Conservation (phyloP, 2,888 invertebrate genomes). For the Drosophila neonasuta region DNA sequence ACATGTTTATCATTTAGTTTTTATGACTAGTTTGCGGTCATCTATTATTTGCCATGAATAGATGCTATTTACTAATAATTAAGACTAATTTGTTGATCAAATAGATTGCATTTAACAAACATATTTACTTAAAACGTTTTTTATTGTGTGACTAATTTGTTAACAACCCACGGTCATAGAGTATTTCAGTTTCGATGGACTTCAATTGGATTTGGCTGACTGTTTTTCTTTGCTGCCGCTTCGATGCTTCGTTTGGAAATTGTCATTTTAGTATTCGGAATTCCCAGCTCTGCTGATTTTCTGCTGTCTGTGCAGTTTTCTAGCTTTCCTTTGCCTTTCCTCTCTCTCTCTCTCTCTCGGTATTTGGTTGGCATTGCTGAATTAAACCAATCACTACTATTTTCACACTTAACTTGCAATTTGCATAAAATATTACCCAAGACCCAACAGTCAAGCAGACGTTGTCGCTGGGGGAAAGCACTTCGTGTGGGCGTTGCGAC, state of each 20-base stretch:
- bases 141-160: too few species aligned
- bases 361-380: slow-evolving; percentile 78
- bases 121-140: too few species aligned
- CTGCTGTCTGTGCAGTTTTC: slow-evolving; percentile 67
- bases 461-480: slow-evolving; percentile 42
- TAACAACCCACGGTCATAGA: slow-evolving; percentile 3
- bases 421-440: slow-evolving; percentile 81
- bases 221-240: slow-evolving; percentile 53
- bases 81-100: too few species aligned
- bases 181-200: slow-evolving; percentile 11
- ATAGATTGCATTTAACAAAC: too few species aligned
- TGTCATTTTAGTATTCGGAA: slow-evolving; percentile 72
- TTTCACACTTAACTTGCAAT: slow-evolving; percentile 81
- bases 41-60: too few species aligned
- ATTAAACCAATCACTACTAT: slow-evolving; percentile 81
- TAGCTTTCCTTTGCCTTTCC: slow-evolving; percentile 36
- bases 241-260: slow-evolving; percentile 67
- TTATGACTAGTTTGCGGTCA: too few species aligned
- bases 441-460: slow-evolving; percentile 73
- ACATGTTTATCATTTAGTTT: too few species aligned
- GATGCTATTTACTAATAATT: too few species aligned
- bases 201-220: slow-evolving; percentile 8
- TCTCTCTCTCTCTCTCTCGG: slow-evolving; percentile 20
- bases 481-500: slow-evolving; percentile 1
- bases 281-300: slow-evolving; percentile 72